These are phyloP conservation scores for Phyllotreta cruciferae DNA, from an alignment of 2,888 invertebrate species.

Conservation along the genomic window DNA sequence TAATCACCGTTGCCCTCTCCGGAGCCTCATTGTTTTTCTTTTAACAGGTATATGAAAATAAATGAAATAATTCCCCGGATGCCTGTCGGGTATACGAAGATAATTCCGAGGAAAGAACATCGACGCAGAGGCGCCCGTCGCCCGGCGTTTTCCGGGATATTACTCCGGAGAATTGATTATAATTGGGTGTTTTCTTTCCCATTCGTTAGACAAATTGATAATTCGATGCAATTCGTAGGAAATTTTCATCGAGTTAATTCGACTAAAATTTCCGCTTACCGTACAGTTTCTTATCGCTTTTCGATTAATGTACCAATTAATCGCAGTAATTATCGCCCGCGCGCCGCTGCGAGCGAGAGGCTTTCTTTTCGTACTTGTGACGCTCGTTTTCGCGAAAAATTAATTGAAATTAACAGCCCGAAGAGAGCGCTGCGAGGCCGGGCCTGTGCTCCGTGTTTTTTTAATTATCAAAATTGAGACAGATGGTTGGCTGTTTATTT, in stretches of 20 bases:
- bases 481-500: constrained; percentile 42
- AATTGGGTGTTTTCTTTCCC: too few species aligned
- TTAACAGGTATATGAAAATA: constrained; percentile 41
- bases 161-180: constrained; percentile 9
- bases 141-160: background rate
- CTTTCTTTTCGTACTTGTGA: constrained; percentile 23
- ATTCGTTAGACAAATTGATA: too few species aligned
- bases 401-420: constrained; percentile 49
- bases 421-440: constrained; percentile 36
- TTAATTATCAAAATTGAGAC: constrained; percentile 45
- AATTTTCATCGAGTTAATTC: too few species aligned
- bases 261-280: too few species aligned
- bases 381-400: constrained; percentile 36
- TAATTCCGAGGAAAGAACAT: background rate
- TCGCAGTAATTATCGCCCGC: too few species aligned
- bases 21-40: constrained; percentile 24
- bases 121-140: background rate
- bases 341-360: constrained; percentile 7
- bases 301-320: too few species aligned
- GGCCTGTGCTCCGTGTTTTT: constrained; percentile 43
- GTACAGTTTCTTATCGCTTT: too few species aligned
- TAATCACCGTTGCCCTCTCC: constrained; percentile 29
- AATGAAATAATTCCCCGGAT: constrained; percentile 38
- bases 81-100: constrained; percentile 28
- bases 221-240: too few species aligned